Percentiles rank a stretch among this genome's conserved stretches.
Conservation (phyloP, 2,797 vertebrate species). For the Sebastes steindachneri region DNA sequence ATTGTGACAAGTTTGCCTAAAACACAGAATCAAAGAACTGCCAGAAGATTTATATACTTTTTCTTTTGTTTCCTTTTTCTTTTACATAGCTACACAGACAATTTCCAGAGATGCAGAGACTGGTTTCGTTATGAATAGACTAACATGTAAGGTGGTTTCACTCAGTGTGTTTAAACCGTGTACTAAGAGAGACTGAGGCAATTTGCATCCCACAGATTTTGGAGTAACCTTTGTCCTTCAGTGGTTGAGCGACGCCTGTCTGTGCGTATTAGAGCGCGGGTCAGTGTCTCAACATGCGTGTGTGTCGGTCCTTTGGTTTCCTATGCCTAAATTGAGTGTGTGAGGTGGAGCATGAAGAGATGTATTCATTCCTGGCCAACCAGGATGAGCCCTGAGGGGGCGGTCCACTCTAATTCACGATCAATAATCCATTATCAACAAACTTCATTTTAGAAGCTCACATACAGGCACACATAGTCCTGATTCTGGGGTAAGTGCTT, state of each 20-base stretch:
- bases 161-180: not conserved
- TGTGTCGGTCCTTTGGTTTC: slow-evolving; percentile 63
- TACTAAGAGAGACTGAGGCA: slow-evolving; percentile 2
- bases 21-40: not conserved
- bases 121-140: not conserved
- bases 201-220: slow-evolving; percentile 61
- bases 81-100: not conserved
- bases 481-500: slow-evolving; percentile 22
- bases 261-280: slow-evolving; percentile 68
- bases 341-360: slow-evolving; percentile 87
- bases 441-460: slow-evolving; percentile 84
- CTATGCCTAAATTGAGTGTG: slow-evolving; percentile 83
- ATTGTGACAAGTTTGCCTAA: not conserved
- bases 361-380: slow-evolving; percentile 90
- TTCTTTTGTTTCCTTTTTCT: not conserved
- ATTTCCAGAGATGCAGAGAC: not conserved
- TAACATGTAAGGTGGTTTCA: not conserved
- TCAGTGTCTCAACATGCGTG: slow-evolving; percentile 70
- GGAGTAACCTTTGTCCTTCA: slow-evolving; percentile 56
- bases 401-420: slow-evolving; percentile 86
- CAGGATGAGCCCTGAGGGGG: slow-evolving; percentile 89
- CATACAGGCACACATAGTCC: slow-evolving; percentile 49
- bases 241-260: slow-evolving; percentile 74
- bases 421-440: slow-evolving; percentile 98
- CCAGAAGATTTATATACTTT: not conserved